Evolutionary conservation across 2,113 vertebrate genomes (phyloP), one percentile per base, ranked within the genome.

Genomic region (Menura novaehollandiae): DNA sequence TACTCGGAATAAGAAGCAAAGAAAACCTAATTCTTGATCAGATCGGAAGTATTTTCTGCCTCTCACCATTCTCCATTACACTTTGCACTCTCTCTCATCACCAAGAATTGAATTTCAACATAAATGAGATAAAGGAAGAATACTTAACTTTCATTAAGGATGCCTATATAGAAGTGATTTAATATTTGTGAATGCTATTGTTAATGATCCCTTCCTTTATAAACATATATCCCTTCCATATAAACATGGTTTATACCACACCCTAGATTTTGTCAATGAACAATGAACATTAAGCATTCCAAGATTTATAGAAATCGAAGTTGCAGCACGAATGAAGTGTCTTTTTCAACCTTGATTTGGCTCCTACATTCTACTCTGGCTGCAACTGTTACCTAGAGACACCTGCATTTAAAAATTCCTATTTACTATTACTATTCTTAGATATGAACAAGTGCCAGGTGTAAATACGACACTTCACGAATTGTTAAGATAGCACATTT

Each of bases 1-100:
- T 7, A 17, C 10, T 3, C 0, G 0, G 8, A 63, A 37, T 13
- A 5, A 1, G 15, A 33, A 77, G 21, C 10, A 11, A 85, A 22
- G 26, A 35, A 49, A 53, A 26, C 2, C 4, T 69, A 3, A 0
- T 9, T 63, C 32, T 77, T 22, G 10, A 13, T 74, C 35, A 24
- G 13, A 15, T 14, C 0, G 0, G n/a, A 37, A 21, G 10, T 15
- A 5, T 8, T 44, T 58, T 41, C 41, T 17, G 7, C 16, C 39
- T 85, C 73, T 78, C 35, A 3, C 15, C 1, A 0, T 10, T 51
- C 28, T 55, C 46, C 2, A 1, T 16, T 15, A 7, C 28, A 37
- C 18, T 23, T 53, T n/a, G 17, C 16, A 9, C 0, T 3, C 16
- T 24, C 17, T 72, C 52, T 33, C 59, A n/a, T 52, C 33, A 33